Evolutionary conservation across 2,888 invertebrate species (phyloP), one percentile per base, ranked within the genome.

Genomic region (Chironomus tentans): DNA sequence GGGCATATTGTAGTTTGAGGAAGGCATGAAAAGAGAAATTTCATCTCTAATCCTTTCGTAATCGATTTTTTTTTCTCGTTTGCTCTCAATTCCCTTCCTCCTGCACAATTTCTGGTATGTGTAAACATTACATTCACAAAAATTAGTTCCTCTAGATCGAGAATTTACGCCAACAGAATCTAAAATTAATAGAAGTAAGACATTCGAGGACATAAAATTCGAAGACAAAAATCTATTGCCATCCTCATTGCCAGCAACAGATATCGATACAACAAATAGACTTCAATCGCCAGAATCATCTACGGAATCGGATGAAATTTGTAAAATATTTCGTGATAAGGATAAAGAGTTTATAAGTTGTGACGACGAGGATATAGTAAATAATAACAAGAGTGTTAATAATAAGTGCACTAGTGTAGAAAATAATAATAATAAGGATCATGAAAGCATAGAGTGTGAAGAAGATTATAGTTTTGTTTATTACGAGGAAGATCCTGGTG

Each of bases 221-320:
- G 65, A 65, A 10, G 65, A 21, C 6, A 65, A 13, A 65, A 24
- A 24, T 21, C 65, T 7, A 56, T 56, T 56, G 50, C 50, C 50
- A 50, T 50, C 50, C n/a, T 50, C 15, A 50, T 50, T 15, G 18
- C n/a, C 56, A 56, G 56, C 56, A 72, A 18, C 62, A 62, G 62
- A 61, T 68, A 68, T 6, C 68, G 21, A 6, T 61, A 6, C 15
- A 56, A 56, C 56, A n/a, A n/a, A n/a, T n/a, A n/a, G 65, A 21
- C 65, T 65, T 65, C 65, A 65, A 24, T 65, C 77, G 24, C 76
- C 77, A 10, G 77, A 77, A 24, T 77, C 77, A 70, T 77, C 78
- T 13, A 77, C 78, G 13, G 78, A 78, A 38, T 78, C 78, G 22
- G 78, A 79, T 69, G 78, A 78, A 46, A 77, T 78, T 24, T 76